Evolutionary conservation across 37 sponge, comb jelly and placozoan species (phyloP).

Genomic region (Diacarnus erythraeanus): DNA sequence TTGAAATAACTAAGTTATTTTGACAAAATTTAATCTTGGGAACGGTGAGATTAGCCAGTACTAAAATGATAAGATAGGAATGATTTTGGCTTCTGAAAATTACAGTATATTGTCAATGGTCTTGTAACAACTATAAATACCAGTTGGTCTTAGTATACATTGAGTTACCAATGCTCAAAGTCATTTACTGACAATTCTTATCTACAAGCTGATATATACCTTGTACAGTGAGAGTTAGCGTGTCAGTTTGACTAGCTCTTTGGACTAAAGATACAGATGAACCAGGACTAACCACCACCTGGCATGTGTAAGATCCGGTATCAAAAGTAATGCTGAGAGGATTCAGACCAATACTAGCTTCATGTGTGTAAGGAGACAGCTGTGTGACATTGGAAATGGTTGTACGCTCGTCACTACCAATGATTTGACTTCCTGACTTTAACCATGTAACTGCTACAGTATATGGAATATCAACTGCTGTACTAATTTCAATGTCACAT

Average conservation of each 20-base stretch:
- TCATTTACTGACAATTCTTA: no score
- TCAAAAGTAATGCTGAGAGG: neutral
- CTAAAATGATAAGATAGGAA: no score
- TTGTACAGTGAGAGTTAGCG: neutral
- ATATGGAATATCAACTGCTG: conserved; percentile 6
- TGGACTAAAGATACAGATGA: neutral
- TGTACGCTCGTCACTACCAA: neutral
- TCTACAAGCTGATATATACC: no score
- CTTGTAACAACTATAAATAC: no score
- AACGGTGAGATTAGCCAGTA: no score
- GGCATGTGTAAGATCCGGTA: conserved; percentile 11
- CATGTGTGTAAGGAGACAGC: neutral
- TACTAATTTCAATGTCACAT: neutral
- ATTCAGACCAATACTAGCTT: neutral
- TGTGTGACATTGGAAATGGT: neutral
- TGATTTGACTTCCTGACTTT: neutral
- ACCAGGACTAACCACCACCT: neutral
- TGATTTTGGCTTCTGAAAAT: no score
- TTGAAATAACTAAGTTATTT: no score
- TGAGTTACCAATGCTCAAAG: no score
- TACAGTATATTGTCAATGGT: no score
- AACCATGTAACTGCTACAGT: neutral
- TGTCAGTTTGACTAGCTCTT: neutral
- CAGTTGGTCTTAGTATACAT: no score
- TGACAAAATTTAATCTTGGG: no score